Base-by-base conservation (phyloP, 2,797 vertebrate genomes). In the Chrosomus eos region DNA sequence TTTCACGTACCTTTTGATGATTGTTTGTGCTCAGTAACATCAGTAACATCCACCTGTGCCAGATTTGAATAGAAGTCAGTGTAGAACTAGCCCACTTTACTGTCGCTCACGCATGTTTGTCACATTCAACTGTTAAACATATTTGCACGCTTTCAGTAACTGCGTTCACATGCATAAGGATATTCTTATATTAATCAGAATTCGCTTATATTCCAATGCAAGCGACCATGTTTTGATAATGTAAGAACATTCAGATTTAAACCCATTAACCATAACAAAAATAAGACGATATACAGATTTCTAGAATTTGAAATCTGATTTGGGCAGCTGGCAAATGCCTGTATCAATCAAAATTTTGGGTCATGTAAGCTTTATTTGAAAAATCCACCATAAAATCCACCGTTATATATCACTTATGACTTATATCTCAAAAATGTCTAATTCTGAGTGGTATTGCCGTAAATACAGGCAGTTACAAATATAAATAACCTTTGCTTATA, bases 281-380 rank as follows among this genome's bases (percentile, higher is more conserved):
- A 31, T 64, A 64, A 31, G 40, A 2, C n/a, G 9, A 3, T 48
- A 48, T 48, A 5, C 45, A 19, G 43, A 13, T 71, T 43, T 16
- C 68, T 71, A 8, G 68, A n/a, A n/a, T n/a, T n/a, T n/a, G n/a
- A 72, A 72, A 45, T 72, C 70, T 28, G n/a, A 60, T 11, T 58
- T 11, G 11, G 23, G 23, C 23, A 10, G 53, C 21, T 55, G 53
- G 7, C 51, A 10, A 55, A 55, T 55, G 13, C 38, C n/a, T 43
- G 67, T 40, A 43, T 43, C n/a, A 21, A 40, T n/a, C 1, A n/a
- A 1, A 23, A 14, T 7, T 70, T 40, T 43, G 23, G 23, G 7
- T 26, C 23, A 40, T n/a, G 5, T n/a, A 23, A 40, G 40, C 33
- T 40, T n/a, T 3, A 43, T 43, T 43, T 43, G 7, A 13, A 70